Base-by-base conservation (phyloP, 2,888 invertebrate genomes). In the Dichetophora obliterata region DNA sequence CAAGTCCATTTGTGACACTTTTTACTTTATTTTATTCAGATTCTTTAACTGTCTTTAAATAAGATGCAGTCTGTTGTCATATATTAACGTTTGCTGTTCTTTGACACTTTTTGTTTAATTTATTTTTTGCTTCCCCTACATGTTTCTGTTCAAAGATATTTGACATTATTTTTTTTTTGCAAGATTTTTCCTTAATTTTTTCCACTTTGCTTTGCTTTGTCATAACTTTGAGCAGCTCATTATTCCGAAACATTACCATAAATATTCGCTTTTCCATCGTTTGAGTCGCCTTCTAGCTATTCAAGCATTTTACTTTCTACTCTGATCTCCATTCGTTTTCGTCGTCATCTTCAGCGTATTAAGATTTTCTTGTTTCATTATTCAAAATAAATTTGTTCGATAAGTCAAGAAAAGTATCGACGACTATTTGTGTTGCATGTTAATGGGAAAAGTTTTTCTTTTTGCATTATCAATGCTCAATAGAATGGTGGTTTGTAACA, bases 401-500 rank as follows among this genome's bases (percentile, higher is more conserved):
- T 34, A 65, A 65, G 50, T 68, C 68, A 50, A 50, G 48, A 22
- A 24, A 50, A 22, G 50, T 22, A 68, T 24, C 72, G 61, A 54
- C 54, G 70, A 72, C 61, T 59, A 61, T 61, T 61, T 59, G 24
- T 61, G 43, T 59, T 72, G 72, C 22, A 72, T 50, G 66, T 70
- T 72, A 75, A 77, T 72, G 70, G 74, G 72, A 75, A 75, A 77
- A 77, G 75, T 75, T 69, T 72, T 77, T 61, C 50, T 27, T 50
- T 68, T 68, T 5, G 48, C 16, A 19, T 22, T 48, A 11, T 34
- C 9, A n/a, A 14, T 8, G 0, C 37, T 65, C 34, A 37, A n/a
- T n/a, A n/a, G n/a, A n/a, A n/a, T n/a, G n/a, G n/a, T n/a, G n/a
- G n/a, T n/a, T n/a, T n/a, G n/a, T n/a, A n/a, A n/a, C n/a, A n/a